A percentile compares a stretch with the other conserved stretches of the same genome.
phyloP scores from a whole-genome alignment of 2,113 vertebrate genomes.

The Boleophthalmus pectinirostris region DNA sequence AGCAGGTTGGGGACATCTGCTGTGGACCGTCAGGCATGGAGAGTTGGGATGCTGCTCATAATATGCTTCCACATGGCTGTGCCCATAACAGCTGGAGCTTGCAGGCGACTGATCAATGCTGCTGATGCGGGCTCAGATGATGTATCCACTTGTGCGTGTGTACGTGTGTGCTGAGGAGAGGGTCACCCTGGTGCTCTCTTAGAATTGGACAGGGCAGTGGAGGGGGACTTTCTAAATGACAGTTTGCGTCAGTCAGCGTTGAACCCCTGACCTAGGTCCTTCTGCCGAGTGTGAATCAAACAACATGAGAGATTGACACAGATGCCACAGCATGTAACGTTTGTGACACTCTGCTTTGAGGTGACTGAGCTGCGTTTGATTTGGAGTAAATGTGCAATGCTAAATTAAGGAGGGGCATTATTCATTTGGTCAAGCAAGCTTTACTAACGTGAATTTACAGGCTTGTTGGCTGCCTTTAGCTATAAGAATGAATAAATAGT shows the following conservation, averaged over 20 bases:
- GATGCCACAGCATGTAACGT: slow-evolving; percentile 10
- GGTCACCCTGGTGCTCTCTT: slow-evolving; percentile 32
- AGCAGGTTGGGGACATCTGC: slow-evolving; percentile 25
- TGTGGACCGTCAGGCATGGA: slow-evolving; percentile 8
- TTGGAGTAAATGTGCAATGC: background rate
- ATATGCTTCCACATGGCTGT: slow-evolving; percentile 26
- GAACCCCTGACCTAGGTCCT: slow-evolving; percentile 25
- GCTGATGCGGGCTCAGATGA: slow-evolving; percentile 15
- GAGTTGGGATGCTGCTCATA: slow-evolving; percentile 10
- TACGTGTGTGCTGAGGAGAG: slow-evolving; percentile 10
- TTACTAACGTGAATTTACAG: background rate
- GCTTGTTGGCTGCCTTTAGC: background rate
- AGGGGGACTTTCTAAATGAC: slow-evolving; percentile 22
- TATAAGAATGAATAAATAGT: background rate
- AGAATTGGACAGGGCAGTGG: slow-evolving; percentile 13
- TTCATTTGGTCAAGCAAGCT: background rate
- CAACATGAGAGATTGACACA: slow-evolving; percentile 7
- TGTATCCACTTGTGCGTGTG: slow-evolving; percentile 13
- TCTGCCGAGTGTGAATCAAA: slow-evolving; percentile 26
- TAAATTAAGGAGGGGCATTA: background rate
- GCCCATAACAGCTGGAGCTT: slow-evolving; percentile 32
- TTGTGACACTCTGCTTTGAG: slow-evolving; percentile 10
- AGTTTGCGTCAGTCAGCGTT: slow-evolving; percentile 25
- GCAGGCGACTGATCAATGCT: slow-evolving; percentile 30
- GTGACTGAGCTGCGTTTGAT: background rate